Evolutionary conservation across 2,888 invertebrate species (phyloP).

Genomic region (Dolichomitus sp.): DNA sequence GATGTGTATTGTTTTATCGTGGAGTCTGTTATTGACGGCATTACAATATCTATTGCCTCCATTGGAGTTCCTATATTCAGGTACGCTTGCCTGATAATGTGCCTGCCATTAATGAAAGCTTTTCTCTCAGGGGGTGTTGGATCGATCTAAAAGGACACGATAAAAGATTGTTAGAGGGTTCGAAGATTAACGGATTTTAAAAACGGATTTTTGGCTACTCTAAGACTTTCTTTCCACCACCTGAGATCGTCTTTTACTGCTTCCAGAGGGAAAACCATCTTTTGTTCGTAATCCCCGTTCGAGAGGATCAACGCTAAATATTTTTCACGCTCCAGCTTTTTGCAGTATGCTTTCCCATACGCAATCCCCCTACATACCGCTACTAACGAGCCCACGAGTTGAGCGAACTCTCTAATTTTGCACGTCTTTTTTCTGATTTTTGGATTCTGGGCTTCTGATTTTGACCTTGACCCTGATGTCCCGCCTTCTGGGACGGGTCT

Average conservation of each 20-base stretch:
- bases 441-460: background rate
- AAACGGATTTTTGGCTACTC: constrained; percentile 17
- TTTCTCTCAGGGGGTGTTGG: constrained; percentile 64
- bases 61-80: constrained; percentile 61
- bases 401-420: constrained; percentile 53
- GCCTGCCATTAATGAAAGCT: constrained; percentile 61
- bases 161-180: constrained; percentile 63
- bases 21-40: constrained; percentile 65
- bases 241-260: constrained; percentile 35
- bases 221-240: constrained; percentile 46
- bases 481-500: background rate
- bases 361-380: constrained; percentile 50
- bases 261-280: constrained; percentile 43
- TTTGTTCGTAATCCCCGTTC: constrained; percentile 36
- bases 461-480: background rate
- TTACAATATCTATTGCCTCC: constrained; percentile 39
- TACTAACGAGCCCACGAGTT: constrained; percentile 46
- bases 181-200: constrained; percentile 29
- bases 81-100: constrained; percentile 69
- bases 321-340: constrained; percentile 55
- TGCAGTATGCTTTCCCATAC: constrained; percentile 58
- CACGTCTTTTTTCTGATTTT: background rate
- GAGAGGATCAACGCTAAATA: constrained; percentile 27
- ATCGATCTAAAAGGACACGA: constrained; percentile 66
- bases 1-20: constrained; percentile 24